These are phyloP conservation scores for Sipha maydis DNA, from an alignment of 2,888 invertebrate genomes.

Conservation along the genomic window DNA sequence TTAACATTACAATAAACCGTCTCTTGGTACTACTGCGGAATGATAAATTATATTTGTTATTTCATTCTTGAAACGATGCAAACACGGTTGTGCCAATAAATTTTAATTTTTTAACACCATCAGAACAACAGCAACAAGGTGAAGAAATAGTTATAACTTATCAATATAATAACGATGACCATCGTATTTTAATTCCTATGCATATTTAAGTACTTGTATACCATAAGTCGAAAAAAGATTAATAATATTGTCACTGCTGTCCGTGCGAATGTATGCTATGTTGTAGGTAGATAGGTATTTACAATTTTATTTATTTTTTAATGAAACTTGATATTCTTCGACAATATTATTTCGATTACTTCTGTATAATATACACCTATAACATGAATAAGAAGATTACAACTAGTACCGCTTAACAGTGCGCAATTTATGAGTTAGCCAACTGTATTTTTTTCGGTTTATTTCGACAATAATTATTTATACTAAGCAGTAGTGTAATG, in stretches of 20 bases:
- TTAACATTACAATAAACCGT: constrained; percentile 2
- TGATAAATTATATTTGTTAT: constrained; percentile 39
- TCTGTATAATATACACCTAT: not conserved
- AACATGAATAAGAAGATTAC: not conserved
- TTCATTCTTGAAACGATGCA: constrained; percentile 4
- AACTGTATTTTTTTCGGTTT: not conserved
- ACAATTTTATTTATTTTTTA: not conserved
- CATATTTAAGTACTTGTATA: not conserved
- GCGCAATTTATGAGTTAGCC: not conserved
- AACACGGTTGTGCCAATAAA: constrained; percentile 2
- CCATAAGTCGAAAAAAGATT: not conserved
- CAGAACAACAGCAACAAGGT: not conserved
- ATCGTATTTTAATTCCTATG: not conserved
- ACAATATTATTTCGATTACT: not conserved
- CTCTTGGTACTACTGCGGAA: constrained; percentile 6
- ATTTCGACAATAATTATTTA: not conserved
- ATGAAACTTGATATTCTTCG: not conserved
- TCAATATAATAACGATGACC: not conserved
- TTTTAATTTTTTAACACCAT: not conserved
- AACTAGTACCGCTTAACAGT: not conserved
- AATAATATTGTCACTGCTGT: not conserved
- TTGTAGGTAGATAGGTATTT: not conserved
- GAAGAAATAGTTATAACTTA: not conserved
- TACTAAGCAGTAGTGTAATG: not conserved
- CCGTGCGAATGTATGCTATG: not conserved